These are phyloP conservation scores for Oncorhynchus gorbuscha DNA, from an alignment of 2,113 vertebrate species.

Conservation along the genomic window DNA sequence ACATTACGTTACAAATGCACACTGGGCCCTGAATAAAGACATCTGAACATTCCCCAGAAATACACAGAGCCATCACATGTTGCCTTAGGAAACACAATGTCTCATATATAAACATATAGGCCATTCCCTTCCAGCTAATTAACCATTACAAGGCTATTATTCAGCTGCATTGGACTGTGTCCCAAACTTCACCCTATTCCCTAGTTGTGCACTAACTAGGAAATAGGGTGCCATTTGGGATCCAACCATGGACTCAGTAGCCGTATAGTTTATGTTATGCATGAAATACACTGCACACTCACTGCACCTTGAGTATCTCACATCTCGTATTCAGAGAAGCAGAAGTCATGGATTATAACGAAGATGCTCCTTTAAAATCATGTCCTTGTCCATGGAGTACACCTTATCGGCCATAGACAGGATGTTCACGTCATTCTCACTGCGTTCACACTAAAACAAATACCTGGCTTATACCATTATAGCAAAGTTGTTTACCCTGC, in stretches of 20 bases:
- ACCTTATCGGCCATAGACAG: neutral
- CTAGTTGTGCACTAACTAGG: too few relatives aligned
- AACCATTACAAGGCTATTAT: conserved; percentile 45
- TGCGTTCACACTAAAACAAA: too few relatives aligned
- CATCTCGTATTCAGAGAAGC: neutral
- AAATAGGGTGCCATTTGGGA: too few relatives aligned
- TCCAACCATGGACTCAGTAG: too few relatives aligned
- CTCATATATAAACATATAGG: conserved; percentile 45
- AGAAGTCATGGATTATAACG: conserved; percentile 15
- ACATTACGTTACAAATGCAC: conserved; percentile 51
- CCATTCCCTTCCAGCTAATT: conserved; percentile 46
- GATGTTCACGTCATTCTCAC: neutral
- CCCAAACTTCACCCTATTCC: neutral
- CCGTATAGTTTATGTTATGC: neutral
- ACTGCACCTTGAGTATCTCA: conserved; percentile 1
- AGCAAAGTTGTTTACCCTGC: neutral
- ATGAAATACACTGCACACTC: neutral
- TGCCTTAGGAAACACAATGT: conserved; percentile 47
- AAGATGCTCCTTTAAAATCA: neutral
- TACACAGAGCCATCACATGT: conserved; percentile 42
- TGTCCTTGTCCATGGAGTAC: too few relatives aligned
- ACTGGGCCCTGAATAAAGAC: conserved; percentile 47
- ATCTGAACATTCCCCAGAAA: conserved; percentile 47
- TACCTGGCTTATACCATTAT: neutral
- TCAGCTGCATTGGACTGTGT: neutral